Conservation (phyloP, 2,113 vertebrate genomes). For the Helogale parvula region DNA sequence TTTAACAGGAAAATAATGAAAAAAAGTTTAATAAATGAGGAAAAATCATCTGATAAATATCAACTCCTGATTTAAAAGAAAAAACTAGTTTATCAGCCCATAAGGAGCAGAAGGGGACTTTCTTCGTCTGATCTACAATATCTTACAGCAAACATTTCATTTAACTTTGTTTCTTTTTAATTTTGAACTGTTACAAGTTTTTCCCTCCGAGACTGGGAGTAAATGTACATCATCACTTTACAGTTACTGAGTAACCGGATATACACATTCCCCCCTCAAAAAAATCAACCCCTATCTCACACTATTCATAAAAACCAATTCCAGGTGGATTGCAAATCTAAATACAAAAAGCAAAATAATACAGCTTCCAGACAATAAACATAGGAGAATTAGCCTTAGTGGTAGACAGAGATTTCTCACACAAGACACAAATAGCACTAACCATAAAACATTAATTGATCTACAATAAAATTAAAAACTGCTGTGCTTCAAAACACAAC, state of each 20-base stretch:
- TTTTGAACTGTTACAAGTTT: background rate
- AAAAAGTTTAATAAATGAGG: slow-evolving; percentile 8
- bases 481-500: background rate
- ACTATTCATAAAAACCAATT: slow-evolving; percentile 15
- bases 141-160: background rate
- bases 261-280: background rate
- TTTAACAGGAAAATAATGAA: background rate
- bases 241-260: background rate
- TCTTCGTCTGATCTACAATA: background rate
- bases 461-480: slow-evolving; percentile 51
- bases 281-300: background rate
- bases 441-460: background rate
- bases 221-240: background rate
- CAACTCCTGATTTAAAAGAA: background rate
- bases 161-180: background rate
- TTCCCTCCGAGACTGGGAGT: background rate
- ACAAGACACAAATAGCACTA: slow-evolving; percentile 1
- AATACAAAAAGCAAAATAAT: slow-evolving; percentile 28
- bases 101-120: background rate
- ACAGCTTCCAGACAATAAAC: background rate
- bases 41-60: background rate
- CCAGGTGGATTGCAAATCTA: background rate
- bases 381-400: background rate
- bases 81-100: slow-evolving; percentile 24
- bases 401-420: slow-evolving; percentile 33